Percentiles rank a stretch among this genome's conserved stretches.
Conservation (phyloP, 2,113 vertebrate genomes). For the Epinephelus cyanopodus region DNA sequence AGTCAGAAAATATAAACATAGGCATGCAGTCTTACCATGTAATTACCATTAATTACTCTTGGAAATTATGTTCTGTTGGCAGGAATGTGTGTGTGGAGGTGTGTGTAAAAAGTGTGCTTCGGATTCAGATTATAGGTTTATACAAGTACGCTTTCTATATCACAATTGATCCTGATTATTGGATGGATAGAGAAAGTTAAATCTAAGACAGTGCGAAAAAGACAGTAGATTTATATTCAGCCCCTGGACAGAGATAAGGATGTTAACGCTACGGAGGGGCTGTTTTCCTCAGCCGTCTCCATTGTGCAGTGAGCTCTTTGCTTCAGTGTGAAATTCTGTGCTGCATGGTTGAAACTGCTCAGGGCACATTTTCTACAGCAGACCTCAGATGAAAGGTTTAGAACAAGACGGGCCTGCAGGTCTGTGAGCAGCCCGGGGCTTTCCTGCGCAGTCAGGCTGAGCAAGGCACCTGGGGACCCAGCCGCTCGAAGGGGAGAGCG, state of each 20-base stretch:
- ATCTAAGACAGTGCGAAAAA: neutral
- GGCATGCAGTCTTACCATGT: neutral
- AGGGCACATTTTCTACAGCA: constrained; percentile 44
- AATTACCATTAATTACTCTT: constrained; percentile 30
- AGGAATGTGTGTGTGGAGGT: constrained; percentile 12
- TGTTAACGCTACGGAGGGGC: neutral
- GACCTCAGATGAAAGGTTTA: constrained; percentile 71
- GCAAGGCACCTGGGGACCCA: constrained; percentile 58
- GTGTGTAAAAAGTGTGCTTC: constrained; percentile 10
- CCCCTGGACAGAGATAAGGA: constrained; percentile 24
- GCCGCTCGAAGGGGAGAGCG: constrained; percentile 28
- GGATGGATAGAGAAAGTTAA: neutral
- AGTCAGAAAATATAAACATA: constrained; percentile 14
- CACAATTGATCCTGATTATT: neutral
- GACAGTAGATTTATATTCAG: constrained; percentile 3
- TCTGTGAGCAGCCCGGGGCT: constrained; percentile 64
- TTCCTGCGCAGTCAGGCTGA: constrained; percentile 68
- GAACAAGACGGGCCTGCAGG: constrained; percentile 68
- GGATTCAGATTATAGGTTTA: constrained; percentile 9
- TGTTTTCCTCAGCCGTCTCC: constrained; percentile 24
- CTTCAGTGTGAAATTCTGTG: constrained; percentile 39
- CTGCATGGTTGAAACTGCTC: constrained; percentile 56
- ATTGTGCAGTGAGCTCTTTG: constrained; percentile 26
- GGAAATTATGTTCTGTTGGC: neutral
- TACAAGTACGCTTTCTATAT: neutral